Evolutionary conservation across 2,113 vertebrate genomes (phyloP), one percentile per base, ranked within the genome.

Genomic region (Lophura nycthemera): DNA sequence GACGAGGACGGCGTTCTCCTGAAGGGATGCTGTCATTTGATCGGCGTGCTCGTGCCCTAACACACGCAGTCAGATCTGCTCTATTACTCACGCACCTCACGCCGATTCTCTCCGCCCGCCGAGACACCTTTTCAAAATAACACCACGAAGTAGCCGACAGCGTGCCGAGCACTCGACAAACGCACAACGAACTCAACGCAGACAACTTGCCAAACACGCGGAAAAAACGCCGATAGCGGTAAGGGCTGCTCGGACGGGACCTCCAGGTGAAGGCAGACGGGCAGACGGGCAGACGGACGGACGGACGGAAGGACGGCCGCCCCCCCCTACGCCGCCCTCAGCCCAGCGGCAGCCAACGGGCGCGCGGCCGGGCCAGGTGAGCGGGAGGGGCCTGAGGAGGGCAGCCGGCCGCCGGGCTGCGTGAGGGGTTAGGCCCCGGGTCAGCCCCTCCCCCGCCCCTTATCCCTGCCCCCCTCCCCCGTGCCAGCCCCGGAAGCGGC

Each of bases 31-130:
- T 24, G 78, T 29, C 0, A 40, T 20, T 52, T 8, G 7, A 47
- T 3, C 27, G 0, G 0, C 1, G 12, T 4, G 18, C 13, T 22
- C 7, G 15, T 10, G 36, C 13, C 70, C 69, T 36, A 50, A 45
- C 18, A 36, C 3, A 40, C 11, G 16, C 5, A 56, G 27, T 21
- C 22, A 72, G 25, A n/a, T 6, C 32, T n/a, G 11, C 11, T 20
- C 10, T 29, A 29, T 59, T 80, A 13, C 22, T 29, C 25, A 19
- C n/a, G 4, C 30, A 36, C 15, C 22, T 29, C 25, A 19, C n/a
- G 4, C 30, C 27, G 67, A 75, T 1, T 24, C 8, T 54, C 27
- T 54, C 52, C 27, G 27, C 52, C 52, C 8, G 52, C 32, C 0
- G 18, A 78, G 10, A 32, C 2, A 21, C 1, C 2, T 17, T 48